phyloP scores from a whole-genome alignment of 2,888 invertebrate genomes.

The Nemotelus nigrinus region DNA sequence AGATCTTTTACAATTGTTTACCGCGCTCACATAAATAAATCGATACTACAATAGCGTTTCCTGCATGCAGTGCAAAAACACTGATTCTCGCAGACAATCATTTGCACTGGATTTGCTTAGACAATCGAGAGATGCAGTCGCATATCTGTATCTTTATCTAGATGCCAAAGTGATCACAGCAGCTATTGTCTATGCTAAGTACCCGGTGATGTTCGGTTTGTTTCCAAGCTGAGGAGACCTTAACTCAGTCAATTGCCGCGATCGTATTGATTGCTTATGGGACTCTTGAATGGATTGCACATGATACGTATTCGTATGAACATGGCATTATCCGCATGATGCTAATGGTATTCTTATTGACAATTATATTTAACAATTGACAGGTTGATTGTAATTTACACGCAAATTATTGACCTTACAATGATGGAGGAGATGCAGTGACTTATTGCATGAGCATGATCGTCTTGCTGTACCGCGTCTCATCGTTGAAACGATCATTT shows the following conservation, averaged over 20 bases:
- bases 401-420: slow-evolving; percentile 43
- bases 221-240: slow-evolving; percentile 2
- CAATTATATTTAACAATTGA: slow-evolving; percentile 45
- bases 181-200: slow-evolving; percentile 16
- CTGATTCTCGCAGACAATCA: not conserved
- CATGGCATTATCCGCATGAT: slow-evolving; percentile 29
- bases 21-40: slow-evolving; percentile 40
- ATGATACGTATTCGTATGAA: not conserved
- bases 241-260: not conserved
- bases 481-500: slow-evolving; percentile 5
- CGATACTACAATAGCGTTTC: slow-evolving; percentile 25
- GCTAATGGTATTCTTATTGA: slow-evolving; percentile 46
- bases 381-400: slow-evolving; percentile 45
- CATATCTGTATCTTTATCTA: slow-evolving; percentile 13
- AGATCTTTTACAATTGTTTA: slow-evolving; percentile 41
- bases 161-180: not conserved
- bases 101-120: slow-evolving; percentile 29
- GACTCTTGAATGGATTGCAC: not conserved
- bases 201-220: slow-evolving; percentile 4
- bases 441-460: slow-evolving; percentile 42
- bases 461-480: not conserved
- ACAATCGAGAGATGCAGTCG: not conserved
- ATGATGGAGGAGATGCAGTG: slow-evolving; percentile 32
- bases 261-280: slow-evolving; percentile 5
- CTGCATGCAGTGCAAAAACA: slow-evolving; percentile 9